Base-by-base conservation (phyloP, 2,888 invertebrate species). In the Tetheella fluctuosa region DNA sequence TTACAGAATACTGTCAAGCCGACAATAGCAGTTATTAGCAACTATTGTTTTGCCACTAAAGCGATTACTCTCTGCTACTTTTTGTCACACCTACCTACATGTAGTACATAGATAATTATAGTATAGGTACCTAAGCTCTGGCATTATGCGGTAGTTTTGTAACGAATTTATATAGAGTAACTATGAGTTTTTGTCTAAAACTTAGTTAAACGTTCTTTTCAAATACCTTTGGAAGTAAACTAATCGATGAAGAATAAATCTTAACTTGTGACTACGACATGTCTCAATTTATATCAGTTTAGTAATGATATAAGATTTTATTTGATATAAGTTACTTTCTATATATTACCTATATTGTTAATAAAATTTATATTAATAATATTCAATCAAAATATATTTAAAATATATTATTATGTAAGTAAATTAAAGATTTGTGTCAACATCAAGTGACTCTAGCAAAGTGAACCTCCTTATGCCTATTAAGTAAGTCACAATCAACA, bases 11-110 rank as follows among this genome's bases (percentile, higher is more conserved):
- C 37, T 55, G 23, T 55, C 54, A 30, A 34, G 25, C n/a, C 13
- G 34, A 76, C 75, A 73, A 77, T 74, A 71, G 71, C 69, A 62
- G 69, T 70, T 67, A 77, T 70, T 74, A 71, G 63, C 55, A 23
- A 12, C 70, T 68, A 70, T 75, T 75, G 74, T 74, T 61, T 67
- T 61, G 60, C 63, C 59, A 62, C 62, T 70, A 63, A 64, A 76
- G 66, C 61, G 64, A 72, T 69, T 63, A 64, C 59, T 73, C 59
- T 73, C 67, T 61, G 62, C 61, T 64, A 66, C 56, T 69, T 65
- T 72, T 76, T 74, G 70, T 71, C 67, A 70, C 67, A 37, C 55
- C 34, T 30, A 30, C 54, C 20, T 34, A n/a, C 37, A 5, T 39
- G 7, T 39, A n/a, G n/a, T n/a, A n/a, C n/a, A n/a, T 2, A 42